Base-by-base conservation (phyloP, 92 coral and sea anemone genomes). In the Galaxea fascicularis region DNA sequence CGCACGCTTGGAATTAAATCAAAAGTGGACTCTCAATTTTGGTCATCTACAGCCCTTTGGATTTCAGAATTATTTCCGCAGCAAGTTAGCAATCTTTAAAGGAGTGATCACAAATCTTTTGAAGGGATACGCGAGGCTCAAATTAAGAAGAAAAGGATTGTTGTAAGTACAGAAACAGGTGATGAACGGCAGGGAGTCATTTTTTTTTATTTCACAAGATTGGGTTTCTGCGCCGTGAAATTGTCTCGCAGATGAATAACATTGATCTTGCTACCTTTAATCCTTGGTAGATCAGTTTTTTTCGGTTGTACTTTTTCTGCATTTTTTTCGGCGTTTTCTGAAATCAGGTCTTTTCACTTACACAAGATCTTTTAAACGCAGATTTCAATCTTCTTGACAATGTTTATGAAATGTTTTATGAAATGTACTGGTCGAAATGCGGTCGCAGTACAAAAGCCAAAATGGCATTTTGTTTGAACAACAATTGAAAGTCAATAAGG, bases 401-500 rank as follows among this genome's bases (percentile, higher is more conserved):
- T 25, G 14, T 31, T 57, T 59, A 15, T 30, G 31, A 4, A 58
- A 35, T 2, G 3, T 35, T 6, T 35, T 35, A 35, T 35, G 41
- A 35, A 35, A 35, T 35, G 41, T 35, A 35, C 8, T 0, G 39
- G 24, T 78, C 27, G 45, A 39, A 22, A 20, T 4, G 29, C 41
- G 62, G 17, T 65, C 44, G 44, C 6, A 0, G 82, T 24, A 29
- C 22, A 41, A 76, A 65, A 68, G 9, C 29, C 11, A 17, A 82
- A 44, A 29, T 70, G 57, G 57, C 39, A 57, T 39, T 54, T 78
- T 71, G 66, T 82, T 82, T 82, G 71, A 39, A 21, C 41, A 82
- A 35, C 84, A 65, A 79, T 79, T 30, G 75, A 79, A 79, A 79
- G 35, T 54, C 84, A 79, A 65, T 67, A 51, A 63, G n/a, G 27